A percentile compares a stretch with the other conserved stretches of the same genome.
These are phyloP conservation scores for Microcebus lehilahytsara DNA, from an alignment of 2,113 vertebrate genomes.

Conservation along the genomic window DNA sequence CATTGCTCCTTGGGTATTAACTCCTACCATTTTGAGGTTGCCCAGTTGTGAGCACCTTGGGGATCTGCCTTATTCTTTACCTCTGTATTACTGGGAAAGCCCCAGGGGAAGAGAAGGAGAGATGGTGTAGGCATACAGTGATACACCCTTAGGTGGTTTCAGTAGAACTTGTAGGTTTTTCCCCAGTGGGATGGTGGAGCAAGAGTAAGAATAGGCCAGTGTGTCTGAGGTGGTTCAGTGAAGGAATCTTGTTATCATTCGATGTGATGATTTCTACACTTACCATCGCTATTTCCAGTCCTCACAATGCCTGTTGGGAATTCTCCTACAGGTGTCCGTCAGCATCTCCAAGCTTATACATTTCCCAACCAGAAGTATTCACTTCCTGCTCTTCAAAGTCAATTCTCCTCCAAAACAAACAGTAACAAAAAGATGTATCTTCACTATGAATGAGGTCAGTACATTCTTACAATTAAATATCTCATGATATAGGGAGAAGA, in stretches of 20 bases:
- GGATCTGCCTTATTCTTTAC: not conserved
- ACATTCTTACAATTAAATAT: not conserved
- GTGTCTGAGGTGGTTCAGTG: not conserved
- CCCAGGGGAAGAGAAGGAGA: not conserved
- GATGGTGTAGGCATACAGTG: not conserved
- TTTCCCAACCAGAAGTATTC: not conserved
- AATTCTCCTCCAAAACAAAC: not conserved
- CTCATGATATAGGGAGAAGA: not conserved
- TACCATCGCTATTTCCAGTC: not conserved
- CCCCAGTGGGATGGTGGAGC: not conserved
- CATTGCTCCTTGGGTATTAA: not conserved
- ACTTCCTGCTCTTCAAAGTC: not conserved
- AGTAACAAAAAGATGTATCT: not conserved
- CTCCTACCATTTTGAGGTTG: not conserved
- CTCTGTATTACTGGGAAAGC: not conserved
- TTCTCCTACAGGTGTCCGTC: not conserved
- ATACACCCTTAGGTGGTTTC: not conserved
- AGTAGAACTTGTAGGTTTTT: rapidly evolving
- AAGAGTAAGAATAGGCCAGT: not conserved
- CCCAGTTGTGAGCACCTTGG: not conserved
- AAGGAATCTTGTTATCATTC: not conserved
- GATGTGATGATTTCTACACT: not conserved
- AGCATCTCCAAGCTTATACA: not conserved
- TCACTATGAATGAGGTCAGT: not conserved
- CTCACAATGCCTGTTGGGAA: not conserved